These are phyloP conservation scores for Drosophila nannoptera DNA, from an alignment of 1,140 invertebrate genomes.

Conservation along the genomic window DNA sequence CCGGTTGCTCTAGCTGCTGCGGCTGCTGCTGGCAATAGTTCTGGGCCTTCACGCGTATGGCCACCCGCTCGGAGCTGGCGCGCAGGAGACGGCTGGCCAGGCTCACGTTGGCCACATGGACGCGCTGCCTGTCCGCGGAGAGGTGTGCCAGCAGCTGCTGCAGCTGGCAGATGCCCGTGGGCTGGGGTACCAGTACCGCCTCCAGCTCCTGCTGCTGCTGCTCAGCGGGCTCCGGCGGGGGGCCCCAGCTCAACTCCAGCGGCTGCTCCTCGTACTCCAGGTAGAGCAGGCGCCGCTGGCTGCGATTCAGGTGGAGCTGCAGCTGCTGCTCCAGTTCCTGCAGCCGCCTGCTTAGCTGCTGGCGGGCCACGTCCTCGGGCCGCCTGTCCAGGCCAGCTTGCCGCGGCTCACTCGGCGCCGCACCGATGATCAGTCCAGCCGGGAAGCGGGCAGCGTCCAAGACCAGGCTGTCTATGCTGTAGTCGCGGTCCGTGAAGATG, in stretches of 20 bases:
- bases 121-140: neutral
- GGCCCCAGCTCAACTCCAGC: constrained; percentile 23
- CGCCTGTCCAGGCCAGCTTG: constrained; percentile 1
- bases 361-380: neutral
- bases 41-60: constrained; percentile 41
- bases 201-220: constrained; percentile 15
- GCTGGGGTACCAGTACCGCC: neutral
- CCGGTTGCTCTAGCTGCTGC: neutral
- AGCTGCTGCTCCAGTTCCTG: constrained; percentile 17
- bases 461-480: constrained; percentile 66
- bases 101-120: constrained; percentile 43
- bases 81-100: constrained; percentile 12
- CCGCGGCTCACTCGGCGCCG: neutral
- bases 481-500: constrained; percentile 60
- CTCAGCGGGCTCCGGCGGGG: neutral
- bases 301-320: neutral
- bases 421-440: constrained; percentile 32
- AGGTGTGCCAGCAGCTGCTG: constrained; percentile 37
- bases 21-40: constrained; percentile 47
- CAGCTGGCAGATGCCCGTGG: constrained; percentile 29
- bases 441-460: constrained; percentile 56
- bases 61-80: neutral
- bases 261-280: constrained; percentile 49
- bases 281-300: constrained; percentile 53
- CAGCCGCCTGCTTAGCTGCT: constrained; percentile 9